These are phyloP conservation scores for Craseonycteris thonglongyai DNA, from an alignment of 2,113 vertebrate species.

Conservation along the genomic window DNA sequence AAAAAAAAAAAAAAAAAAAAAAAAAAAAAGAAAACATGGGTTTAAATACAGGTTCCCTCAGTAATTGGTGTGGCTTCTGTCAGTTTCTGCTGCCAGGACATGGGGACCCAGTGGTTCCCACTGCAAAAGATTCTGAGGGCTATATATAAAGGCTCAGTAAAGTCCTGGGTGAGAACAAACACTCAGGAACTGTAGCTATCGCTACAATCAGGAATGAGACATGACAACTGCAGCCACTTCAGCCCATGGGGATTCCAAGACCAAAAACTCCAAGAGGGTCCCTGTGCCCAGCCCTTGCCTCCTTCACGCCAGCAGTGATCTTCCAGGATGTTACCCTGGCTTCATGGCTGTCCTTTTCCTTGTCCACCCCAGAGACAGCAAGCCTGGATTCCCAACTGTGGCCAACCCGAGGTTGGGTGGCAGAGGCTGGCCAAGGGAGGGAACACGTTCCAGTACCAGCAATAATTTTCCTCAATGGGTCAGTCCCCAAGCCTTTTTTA, in stretches of 20 bases:
- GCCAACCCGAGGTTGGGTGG: neutral
- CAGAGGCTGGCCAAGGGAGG: neutral
- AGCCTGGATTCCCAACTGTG: fast-evolving
- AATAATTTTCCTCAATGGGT: neutral
- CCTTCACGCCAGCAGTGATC: neutral
- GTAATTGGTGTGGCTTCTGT: neutral
- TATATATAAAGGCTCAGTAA: fast-evolving
- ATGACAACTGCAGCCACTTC: neutral
- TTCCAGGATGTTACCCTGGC: neutral
- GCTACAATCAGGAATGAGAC: neutral
- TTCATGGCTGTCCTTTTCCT: neutral
- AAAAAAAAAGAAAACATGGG: too few relatives aligned
- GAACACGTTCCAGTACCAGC: neutral
- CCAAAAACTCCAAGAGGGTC: fast-evolving
- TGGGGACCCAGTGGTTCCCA: neutral
- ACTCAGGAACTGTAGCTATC: fast-evolving
- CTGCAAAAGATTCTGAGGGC: neutral
- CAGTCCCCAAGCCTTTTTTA: neutral
- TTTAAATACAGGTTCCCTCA: neutral
- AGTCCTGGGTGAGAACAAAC: neutral
- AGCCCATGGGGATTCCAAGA: neutral
- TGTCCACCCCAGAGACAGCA: neutral
- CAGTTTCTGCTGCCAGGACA: neutral
- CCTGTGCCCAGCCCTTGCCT: neutral
- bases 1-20: too few relatives aligned